These are phyloP conservation scores for Drusus annulatus DNA, from an alignment of 1,140 invertebrate genomes.

Conservation along the genomic window DNA sequence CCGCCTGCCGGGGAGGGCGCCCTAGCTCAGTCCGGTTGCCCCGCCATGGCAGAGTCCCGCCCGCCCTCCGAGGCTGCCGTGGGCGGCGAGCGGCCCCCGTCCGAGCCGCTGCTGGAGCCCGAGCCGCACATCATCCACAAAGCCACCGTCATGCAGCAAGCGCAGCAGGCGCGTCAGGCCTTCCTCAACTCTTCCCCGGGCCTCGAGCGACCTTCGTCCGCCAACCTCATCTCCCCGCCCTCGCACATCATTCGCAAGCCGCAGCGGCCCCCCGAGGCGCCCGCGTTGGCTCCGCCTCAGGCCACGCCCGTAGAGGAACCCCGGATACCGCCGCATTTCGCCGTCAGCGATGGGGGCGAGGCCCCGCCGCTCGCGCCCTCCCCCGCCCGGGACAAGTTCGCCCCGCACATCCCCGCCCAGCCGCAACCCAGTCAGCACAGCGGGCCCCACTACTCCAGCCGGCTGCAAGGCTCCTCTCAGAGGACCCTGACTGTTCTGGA, in stretches of 20 bases:
- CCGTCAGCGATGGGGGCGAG: conserved; percentile 61
- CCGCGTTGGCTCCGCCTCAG: conserved; percentile 62
- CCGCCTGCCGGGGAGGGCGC: conserved; percentile 67
- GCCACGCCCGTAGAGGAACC: conserved; percentile 55
- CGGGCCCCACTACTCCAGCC: conserved; percentile 37
- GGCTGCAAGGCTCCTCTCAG: conserved; percentile 60
- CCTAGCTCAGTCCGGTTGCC: conserved; percentile 55
- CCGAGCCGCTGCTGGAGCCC: conserved; percentile 61
- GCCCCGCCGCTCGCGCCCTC: neutral
- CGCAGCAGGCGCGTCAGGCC: conserved; percentile 68
- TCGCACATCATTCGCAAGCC: conserved; percentile 53
- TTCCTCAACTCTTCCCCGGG: conserved; percentile 67
- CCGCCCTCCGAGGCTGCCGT: conserved; percentile 65
- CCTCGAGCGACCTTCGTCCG: conserved; percentile 65
- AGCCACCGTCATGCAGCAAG: conserved; percentile 71
- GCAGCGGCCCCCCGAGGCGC: conserved; percentile 59
- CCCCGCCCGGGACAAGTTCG: conserved; percentile 51
- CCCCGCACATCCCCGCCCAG: conserved; percentile 64
- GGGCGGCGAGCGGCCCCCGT: conserved; percentile 62
- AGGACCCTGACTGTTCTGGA: conserved; percentile 62
- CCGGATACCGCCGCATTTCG: conserved; percentile 25
- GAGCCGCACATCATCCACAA: conserved; percentile 70
- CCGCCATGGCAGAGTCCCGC: conserved; percentile 60
- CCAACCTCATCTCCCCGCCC: conserved; percentile 61
- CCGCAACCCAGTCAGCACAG: conserved; percentile 60